Evolutionary conservation across 1,140 invertebrate genomes (phyloP).

Genomic region (Neoseiulus cucumeris): DNA sequence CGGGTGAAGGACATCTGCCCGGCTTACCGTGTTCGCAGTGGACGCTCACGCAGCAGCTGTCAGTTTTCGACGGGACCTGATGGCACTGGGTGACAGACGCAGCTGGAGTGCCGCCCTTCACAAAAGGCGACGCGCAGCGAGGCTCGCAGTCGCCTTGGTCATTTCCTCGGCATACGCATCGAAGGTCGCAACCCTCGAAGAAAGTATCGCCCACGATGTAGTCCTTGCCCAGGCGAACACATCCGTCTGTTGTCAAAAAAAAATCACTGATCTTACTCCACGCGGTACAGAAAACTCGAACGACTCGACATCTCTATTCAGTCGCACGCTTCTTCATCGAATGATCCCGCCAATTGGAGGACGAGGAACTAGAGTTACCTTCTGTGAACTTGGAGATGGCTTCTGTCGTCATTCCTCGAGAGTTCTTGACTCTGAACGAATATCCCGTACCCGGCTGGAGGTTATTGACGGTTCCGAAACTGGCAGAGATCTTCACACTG

Average conservation of each 20-base stretch:
- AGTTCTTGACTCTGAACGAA: constrained; percentile 21
- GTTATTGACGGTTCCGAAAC: constrained; percentile 19
- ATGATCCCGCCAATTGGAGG: neutral
- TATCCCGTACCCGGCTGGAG: constrained; percentile 23
- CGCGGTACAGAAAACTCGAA: neutral
- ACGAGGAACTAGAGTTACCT: constrained; percentile 17
- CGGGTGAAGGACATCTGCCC: constrained; percentile 10
- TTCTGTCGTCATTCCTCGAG: constrained; percentile 21
- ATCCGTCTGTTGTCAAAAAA: constrained; percentile 21
- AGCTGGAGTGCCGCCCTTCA: constrained; percentile 28
- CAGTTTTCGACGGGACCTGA: constrained; percentile 41
- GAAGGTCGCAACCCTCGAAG: constrained; percentile 26
- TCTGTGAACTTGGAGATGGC: constrained; percentile 22
- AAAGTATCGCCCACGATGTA: constrained; percentile 26
- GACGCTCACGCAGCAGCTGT: constrained; percentile 53
- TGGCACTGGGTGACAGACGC: constrained; percentile 45
- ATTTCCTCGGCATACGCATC: constrained; percentile 24
- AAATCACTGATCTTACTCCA: neutral
- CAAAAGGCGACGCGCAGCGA: constrained; percentile 17
- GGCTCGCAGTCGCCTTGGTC: constrained; percentile 15
- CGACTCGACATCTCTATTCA: neutral
- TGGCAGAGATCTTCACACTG: neutral
- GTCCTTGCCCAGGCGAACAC: constrained; percentile 25
- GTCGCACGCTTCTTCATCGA: neutral
- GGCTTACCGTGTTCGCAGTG: constrained; percentile 32